phyloP scores from a whole-genome alignment of 2,888 invertebrate genomes.

The Tenthredo amoena region DNA sequence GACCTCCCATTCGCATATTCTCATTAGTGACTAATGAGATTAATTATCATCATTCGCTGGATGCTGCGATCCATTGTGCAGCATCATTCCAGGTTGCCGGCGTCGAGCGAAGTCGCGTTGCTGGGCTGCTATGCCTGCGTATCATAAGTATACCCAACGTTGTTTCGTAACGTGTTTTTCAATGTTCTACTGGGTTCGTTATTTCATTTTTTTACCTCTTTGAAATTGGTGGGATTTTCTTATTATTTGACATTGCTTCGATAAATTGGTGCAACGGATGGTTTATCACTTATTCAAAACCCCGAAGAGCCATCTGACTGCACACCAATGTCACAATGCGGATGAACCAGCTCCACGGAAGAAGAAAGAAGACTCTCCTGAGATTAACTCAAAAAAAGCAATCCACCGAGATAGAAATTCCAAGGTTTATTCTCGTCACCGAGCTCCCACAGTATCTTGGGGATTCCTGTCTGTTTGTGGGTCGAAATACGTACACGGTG shows the following conservation, averaged over 20 bases:
- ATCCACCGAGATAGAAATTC: constrained; percentile 21
- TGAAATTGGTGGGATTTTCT: neutral
- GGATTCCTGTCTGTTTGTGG: constrained; percentile 7
- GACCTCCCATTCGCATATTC: constrained; percentile 24
- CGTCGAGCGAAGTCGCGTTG: neutral
- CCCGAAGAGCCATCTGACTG: neutral
- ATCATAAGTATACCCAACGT: neutral
- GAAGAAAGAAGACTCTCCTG: neutral
- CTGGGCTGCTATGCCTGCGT: neutral
- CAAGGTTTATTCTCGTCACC: constrained; percentile 3
- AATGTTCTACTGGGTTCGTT: neutral
- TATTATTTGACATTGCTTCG: no score
- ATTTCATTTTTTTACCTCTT: neutral
- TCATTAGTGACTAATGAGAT: constrained; percentile 37
- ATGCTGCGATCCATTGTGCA: constrained; percentile 15
- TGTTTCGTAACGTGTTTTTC: neutral
- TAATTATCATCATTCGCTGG: constrained; percentile 14
- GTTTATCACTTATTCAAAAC: neutral
- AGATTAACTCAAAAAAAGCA: neutral
- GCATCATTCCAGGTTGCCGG: constrained; percentile 11
- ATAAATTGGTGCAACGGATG: neutral
- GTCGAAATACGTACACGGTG: neutral
- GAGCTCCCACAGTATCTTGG: neutral
- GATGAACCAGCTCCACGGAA: neutral
- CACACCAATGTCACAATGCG: no score